A percentile compares a stretch with the other conserved stretches of the same genome.
Evolutionary conservation across 2,888 invertebrate genomes (phyloP).

Genomic region (Rotaria socialis): DNA sequence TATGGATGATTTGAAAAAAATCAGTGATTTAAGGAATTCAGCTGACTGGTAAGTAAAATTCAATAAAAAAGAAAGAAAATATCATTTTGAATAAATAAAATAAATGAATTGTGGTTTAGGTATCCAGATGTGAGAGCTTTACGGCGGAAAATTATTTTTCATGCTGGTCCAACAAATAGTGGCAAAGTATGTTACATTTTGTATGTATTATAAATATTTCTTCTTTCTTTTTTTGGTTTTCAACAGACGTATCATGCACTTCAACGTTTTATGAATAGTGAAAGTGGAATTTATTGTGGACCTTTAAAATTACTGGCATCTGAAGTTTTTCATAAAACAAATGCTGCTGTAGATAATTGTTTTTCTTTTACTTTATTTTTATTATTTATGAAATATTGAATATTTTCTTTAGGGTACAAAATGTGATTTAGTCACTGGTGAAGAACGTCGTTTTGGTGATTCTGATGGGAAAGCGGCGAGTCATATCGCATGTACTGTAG

Average conservation of each 20-base stretch:
- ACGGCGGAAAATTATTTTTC: constrained; percentile 85
- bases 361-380: background rate
- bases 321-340: constrained; percentile 86
- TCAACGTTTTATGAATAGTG: constrained; percentile 76
- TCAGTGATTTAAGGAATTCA: background rate
- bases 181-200: constrained; percentile 66
- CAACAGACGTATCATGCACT: constrained; percentile 81
- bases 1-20: constrained; percentile 72
- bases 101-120: constrained; percentile 60
- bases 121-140: constrained; percentile 82
- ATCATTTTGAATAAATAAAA: background rate
- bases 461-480: constrained; percentile 67
- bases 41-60: background rate
- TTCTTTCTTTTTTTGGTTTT: background rate
- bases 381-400: too few relatives aligned
- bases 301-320: constrained; percentile 87
- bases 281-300: constrained; percentile 93
- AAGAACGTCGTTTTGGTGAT: constrained; percentile 77
- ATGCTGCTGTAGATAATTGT: constrained; percentile 62
- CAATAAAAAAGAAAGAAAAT: background rate
- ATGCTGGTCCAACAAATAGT: constrained; percentile 95
- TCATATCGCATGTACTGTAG: constrained; percentile 93
- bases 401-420: constrained; percentile 66
- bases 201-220: background rate
- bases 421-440: constrained; percentile 94